These are phyloP conservation scores for Phoxinus phoxinus DNA, from an alignment of 2,113 vertebrate species.

Conservation along the genomic window DNA sequence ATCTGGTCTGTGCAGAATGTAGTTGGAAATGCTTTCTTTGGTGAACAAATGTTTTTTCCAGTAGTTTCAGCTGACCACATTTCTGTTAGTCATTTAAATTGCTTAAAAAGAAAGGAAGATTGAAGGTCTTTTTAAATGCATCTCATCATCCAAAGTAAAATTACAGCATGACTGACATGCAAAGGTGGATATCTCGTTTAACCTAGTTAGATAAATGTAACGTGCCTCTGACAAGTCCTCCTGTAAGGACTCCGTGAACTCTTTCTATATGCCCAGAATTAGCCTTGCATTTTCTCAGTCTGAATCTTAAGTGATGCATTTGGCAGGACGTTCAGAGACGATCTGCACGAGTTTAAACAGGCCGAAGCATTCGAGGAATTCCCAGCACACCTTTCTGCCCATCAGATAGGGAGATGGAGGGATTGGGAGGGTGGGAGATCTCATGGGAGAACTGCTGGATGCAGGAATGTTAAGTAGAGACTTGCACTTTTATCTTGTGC, in stretches of 20 bases:
- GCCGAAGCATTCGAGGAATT: slow-evolving; percentile 71
- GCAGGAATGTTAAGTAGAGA: slow-evolving; percentile 24
- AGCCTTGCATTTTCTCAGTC: not conserved
- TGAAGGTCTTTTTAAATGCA: not conserved
- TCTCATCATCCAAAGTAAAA: not conserved
- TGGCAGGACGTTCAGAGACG: not conserved
- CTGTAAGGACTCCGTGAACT: not conserved
- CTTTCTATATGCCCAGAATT: not conserved
- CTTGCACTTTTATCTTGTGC: slow-evolving; percentile 10
- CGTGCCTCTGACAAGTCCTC: not conserved
- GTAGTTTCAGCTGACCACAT: not conserved
- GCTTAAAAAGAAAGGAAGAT: not conserved
- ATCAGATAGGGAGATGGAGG: slow-evolving; percentile 51
- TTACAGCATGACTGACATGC: not conserved
- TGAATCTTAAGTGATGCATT: not conserved
- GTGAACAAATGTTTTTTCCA: not conserved
- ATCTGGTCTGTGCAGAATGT: not conserved
- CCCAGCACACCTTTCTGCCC: slow-evolving; percentile 64
- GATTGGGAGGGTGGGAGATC: slow-evolving; percentile 5
- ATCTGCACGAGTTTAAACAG: slow-evolving; percentile 34
- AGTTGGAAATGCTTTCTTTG: not conserved
- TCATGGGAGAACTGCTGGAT: slow-evolving; percentile 46
- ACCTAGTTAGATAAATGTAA: not conserved
- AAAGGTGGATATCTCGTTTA: not conserved
- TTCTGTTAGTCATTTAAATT: not conserved